These are phyloP conservation scores for Ptychochromis oligacanthus DNA, from an alignment of 2,113 vertebrate species.

Conservation along the genomic window DNA sequence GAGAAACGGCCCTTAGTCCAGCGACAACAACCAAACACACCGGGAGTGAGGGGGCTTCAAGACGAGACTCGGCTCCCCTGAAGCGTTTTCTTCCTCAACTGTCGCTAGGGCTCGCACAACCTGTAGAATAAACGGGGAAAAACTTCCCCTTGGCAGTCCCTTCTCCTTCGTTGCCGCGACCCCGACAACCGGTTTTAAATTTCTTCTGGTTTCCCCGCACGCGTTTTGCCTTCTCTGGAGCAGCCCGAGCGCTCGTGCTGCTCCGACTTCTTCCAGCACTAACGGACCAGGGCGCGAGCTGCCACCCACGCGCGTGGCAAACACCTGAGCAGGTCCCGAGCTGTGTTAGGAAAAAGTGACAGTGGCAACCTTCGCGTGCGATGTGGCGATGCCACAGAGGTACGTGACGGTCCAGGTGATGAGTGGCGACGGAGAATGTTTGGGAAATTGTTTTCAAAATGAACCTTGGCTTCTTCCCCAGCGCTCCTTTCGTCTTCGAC, in stretches of 20 bases:
- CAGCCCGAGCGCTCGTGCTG: slow-evolving; percentile 21
- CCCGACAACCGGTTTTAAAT: neutral
- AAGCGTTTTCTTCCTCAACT: neutral
- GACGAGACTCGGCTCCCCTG: slow-evolving; percentile 17
- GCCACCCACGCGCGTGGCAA: slow-evolving; percentile 56
- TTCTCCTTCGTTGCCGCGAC: neutral
- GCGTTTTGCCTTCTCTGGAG: slow-evolving; percentile 11
- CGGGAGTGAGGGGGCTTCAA: slow-evolving; percentile 6
- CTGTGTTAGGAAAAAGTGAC: slow-evolving; percentile 52
- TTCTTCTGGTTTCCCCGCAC: neutral
- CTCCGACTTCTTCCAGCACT: slow-evolving; percentile 32
- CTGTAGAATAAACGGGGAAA: slow-evolving; percentile 73
- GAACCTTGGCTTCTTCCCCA: slow-evolving; percentile 7
- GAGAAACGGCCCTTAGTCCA: slow-evolving; percentile 45
- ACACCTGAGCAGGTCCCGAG: slow-evolving; percentile 56
- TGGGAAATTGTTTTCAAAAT: slow-evolving; percentile 12
- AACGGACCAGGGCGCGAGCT: slow-evolving; percentile 57
- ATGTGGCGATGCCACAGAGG: slow-evolving; percentile 5
- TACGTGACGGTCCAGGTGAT: slow-evolving; percentile 38
- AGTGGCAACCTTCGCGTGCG: slow-evolving; percentile 43
- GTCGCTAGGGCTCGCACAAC: slow-evolving; percentile 64
- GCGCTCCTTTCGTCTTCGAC: slow-evolving; percentile 41
- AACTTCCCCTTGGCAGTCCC: slow-evolving; percentile 59
- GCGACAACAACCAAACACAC: slow-evolving; percentile 30
- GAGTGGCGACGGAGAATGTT: slow-evolving; percentile 12